Percentiles rank a stretch among this genome's conserved stretches.
These are phyloP conservation scores for Isurus oxyrinchus DNA, from an alignment of 2,113 vertebrate species.

Conservation along the genomic window DNA sequence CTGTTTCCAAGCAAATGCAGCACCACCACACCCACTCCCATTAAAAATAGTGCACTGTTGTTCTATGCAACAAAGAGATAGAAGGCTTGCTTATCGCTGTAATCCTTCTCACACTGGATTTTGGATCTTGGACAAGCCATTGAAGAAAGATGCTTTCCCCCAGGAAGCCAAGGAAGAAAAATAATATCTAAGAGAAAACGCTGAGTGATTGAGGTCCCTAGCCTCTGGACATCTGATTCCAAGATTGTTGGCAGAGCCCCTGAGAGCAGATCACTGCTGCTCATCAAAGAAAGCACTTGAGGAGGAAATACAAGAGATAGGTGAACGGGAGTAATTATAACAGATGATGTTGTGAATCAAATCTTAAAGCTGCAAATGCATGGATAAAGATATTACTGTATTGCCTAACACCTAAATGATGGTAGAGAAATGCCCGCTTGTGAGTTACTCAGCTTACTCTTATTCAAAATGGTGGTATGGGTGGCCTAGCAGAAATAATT, in stretches of 20 bases:
- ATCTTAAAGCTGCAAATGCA: not conserved
- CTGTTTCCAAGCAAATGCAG: not conserved
- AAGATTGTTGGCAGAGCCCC: not conserved
- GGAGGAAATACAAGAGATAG: not conserved
- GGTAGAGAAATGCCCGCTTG: not conserved
- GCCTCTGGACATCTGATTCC: not conserved
- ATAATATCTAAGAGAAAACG: not conserved
- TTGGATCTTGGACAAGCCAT: not conserved
- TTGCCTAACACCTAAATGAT: not conserved
- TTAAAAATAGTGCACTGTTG: not conserved
- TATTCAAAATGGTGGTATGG: not conserved
- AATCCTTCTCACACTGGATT: not conserved
- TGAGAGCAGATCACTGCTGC: not conserved
- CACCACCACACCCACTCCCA: not conserved
- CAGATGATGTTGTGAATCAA: not conserved
- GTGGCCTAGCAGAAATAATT: not conserved
- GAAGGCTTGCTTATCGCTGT: not conserved
- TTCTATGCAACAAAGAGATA: not conserved
- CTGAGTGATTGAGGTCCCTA: not conserved
- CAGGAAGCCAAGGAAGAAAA: not conserved
- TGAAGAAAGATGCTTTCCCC: not conserved
- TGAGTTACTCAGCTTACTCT: not conserved
- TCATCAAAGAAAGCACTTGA: not conserved
- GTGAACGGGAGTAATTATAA: not conserved
- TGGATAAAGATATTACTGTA: not conserved